Percentiles rank a stretch among this genome's conserved stretches.
Evolutionary conservation across 1,140 invertebrate species (phyloP).

Genomic region (Drosophila asahinai): DNA sequence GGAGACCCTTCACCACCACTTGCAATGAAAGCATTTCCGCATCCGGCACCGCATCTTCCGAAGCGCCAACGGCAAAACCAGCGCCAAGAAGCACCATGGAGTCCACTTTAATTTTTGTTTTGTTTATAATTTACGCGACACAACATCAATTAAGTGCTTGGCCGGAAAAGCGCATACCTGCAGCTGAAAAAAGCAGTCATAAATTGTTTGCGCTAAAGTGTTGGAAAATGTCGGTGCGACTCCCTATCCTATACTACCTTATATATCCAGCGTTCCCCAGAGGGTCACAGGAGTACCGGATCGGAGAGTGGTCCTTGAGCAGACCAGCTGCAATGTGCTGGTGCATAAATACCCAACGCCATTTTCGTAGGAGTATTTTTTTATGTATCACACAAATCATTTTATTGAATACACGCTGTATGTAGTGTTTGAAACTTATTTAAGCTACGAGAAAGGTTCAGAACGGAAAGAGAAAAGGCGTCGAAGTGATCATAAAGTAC

Average conservation of each 20-base stretch:
- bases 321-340: slow-evolving; percentile 62
- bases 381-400: slow-evolving; percentile 71
- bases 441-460: slow-evolving; percentile 34
- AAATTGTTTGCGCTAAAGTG: slow-evolving; percentile 79
- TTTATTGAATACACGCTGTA: slow-evolving; percentile 59
- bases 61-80: slow-evolving; percentile 17
- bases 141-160: slow-evolving; percentile 83
- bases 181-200: slow-evolving; percentile 80
- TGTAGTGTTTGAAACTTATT: slow-evolving; percentile 29
- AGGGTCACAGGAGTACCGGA: slow-evolving; percentile 16
- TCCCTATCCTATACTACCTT: background rate
- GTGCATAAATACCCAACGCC: slow-evolving; percentile 70
- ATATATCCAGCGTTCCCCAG: slow-evolving; percentile 17
- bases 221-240: slow-evolving; percentile 51
- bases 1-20: slow-evolving; percentile 62
- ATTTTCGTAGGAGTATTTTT: slow-evolving; percentile 70
- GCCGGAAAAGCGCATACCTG: slow-evolving; percentile 82
- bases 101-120: slow-evolving; percentile 84
- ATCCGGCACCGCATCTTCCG: slow-evolving; percentile 64
- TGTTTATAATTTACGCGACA: slow-evolving; percentile 84
- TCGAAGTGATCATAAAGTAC: background rate
- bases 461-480: background rate
- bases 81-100: slow-evolving; percentile 47
- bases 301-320: slow-evolving; percentile 5
- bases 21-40: slow-evolving; percentile 82